These are phyloP conservation scores for Brachionus asplanchnoidis DNA, from an alignment of 1,140 invertebrate genomes.

Conservation along the genomic window DNA sequence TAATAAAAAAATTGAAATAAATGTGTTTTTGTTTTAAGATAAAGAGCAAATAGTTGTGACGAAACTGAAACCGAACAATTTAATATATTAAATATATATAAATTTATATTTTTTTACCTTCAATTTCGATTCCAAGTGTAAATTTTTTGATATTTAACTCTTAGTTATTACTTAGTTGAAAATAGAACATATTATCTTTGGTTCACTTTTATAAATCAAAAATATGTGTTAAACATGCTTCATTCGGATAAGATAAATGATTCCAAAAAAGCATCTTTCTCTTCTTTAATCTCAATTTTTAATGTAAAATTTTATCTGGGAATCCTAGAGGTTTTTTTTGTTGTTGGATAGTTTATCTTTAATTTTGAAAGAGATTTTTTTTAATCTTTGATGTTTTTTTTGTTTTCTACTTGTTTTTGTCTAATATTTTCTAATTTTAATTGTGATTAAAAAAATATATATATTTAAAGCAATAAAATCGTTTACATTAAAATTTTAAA, in stretches of 20 bases:
- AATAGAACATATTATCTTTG: background rate
- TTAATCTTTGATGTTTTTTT: background rate
- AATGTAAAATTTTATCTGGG: background rate
- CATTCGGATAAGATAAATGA: background rate
- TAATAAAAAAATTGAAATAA: background rate
- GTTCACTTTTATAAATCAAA: background rate
- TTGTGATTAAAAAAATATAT: constrained; percentile 1
- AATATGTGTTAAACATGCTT: background rate
- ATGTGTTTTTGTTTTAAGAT: background rate
- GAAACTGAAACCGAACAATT: background rate
- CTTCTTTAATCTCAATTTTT: background rate
- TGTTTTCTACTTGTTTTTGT: constrained; percentile 13
- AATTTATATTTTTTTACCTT: constrained; percentile 6
- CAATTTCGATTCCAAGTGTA: constrained; percentile 9
- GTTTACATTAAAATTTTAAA: background rate
- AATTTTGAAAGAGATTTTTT: background rate
- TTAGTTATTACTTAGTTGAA: background rate
- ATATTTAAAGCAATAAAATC: background rate
- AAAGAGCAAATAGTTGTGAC: background rate
- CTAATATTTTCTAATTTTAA: background rate
- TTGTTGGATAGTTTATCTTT: background rate
- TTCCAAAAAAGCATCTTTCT: background rate
- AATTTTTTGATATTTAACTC: background rate
- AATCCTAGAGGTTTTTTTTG: background rate
- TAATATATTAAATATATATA: background rate